Base-by-base conservation (phyloP, 2,888 invertebrate species). In the Aricia artaxerxes region DNA sequence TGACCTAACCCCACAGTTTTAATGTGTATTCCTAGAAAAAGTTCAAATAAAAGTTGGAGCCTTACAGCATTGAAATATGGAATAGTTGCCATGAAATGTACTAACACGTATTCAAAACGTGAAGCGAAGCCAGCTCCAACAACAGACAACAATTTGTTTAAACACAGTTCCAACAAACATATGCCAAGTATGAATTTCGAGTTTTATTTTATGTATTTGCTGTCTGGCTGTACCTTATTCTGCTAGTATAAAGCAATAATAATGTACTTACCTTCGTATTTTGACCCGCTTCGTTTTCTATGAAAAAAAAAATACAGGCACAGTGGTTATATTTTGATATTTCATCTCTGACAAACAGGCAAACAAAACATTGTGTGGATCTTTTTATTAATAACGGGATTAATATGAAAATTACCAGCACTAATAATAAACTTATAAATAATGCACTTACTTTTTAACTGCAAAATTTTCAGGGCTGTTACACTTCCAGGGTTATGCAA, bases 71-170 rank as follows among this genome's bases (percentile, higher is more conserved):
- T 69, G 64, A 69, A 69, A 35, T 69, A 13, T 35, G 64, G 64
- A 69, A 69, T 69, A 69, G 64, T 69, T 69, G 35, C 31, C 31
- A 69, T 69, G 11, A 11, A 35, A 35, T 31, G 64, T 69, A 61
- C 4, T 7, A 61, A 61, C 61, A 61, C 61, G 61, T 61, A 69
- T 69, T 69, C 64, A 69, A 69, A 69, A 35, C 64, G 64, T 31
- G 64, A 35, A 24, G 35, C 64, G 35, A 35, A 69, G 64, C 64
- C 31, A 13, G 31, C 64, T 69, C 24, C 64, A 69, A 69, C 64
- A 69, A 24, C 61, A 61, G 61, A 61, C 61, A 61, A 61, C 61
- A 69, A 69, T 69, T 69, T 69, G 64, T 69, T 69, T 35, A 69
- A 69, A 69, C 31, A 24, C 31, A 31, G 64, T 69, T 31, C 4